Percentiles rank a stretch among this genome's conserved stretches.
These are phyloP conservation scores for Yponomeuta malinellus DNA, from an alignment of 2,888 invertebrate genomes.

Conservation along the genomic window DNA sequence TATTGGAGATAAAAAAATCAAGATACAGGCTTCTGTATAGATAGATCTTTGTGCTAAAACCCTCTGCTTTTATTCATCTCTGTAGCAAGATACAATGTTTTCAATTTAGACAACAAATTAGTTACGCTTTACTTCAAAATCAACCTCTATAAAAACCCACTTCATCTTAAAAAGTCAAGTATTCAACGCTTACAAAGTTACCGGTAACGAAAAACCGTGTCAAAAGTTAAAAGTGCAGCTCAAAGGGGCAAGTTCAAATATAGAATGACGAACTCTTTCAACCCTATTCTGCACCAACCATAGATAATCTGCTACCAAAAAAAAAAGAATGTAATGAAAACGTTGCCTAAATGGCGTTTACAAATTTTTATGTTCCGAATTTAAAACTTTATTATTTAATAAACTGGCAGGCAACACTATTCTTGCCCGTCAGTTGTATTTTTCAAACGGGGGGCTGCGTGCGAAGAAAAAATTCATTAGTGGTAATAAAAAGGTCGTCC, in stretches of 20 bases:
- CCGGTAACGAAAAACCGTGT: constrained; percentile 9
- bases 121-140: constrained; percentile 41
- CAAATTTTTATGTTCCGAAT: constrained; percentile 66
- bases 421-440: constrained; percentile 19
- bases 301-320: constrained; percentile 38
- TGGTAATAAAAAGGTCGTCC: constrained; percentile 61
- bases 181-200: constrained; percentile 5
- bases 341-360: constrained; percentile 36
- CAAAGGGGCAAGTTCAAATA: constrained; percentile 57
- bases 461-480: constrained; percentile 58
- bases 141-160: constrained; percentile 32
- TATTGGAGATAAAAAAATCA: too few relatives aligned
- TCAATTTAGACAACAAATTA: constrained; percentile 32
- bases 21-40: too few relatives aligned
- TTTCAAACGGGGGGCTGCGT: constrained; percentile 36
- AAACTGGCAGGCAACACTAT: constrained; percentile 35
- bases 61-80: too few relatives aligned
- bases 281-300: constrained; percentile 44
- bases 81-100: constrained; percentile 23
- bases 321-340: constrained; percentile 37
- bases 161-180: constrained; percentile 11
- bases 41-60: too few relatives aligned
- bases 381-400: constrained; percentile 66
- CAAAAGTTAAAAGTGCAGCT: constrained; percentile 11
- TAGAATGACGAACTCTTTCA: constrained; percentile 52